phyloP scores from a whole-genome alignment of 2,797 vertebrate genomes.

The Graptemys geographica region DNA sequence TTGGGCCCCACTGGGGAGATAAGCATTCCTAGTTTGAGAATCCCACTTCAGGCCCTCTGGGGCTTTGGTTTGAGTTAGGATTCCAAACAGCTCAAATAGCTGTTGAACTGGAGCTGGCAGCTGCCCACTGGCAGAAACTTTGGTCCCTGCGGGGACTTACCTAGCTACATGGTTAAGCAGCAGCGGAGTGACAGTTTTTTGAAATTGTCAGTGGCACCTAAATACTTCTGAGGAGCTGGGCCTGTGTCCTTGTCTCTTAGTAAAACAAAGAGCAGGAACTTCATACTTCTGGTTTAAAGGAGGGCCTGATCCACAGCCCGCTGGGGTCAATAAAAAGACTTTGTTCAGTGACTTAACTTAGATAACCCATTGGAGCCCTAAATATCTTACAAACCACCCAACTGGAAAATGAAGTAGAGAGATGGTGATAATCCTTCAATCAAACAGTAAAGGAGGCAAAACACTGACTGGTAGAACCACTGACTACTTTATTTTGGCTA shows the following conservation, averaged over 20 bases:
- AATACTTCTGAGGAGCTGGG: background rate
- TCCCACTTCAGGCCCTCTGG: background rate
- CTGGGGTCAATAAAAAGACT: background rate
- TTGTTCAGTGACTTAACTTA: background rate
- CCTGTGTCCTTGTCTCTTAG: background rate
- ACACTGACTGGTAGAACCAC: background rate
- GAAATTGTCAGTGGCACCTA: background rate
- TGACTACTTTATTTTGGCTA: background rate
- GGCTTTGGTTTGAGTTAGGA: background rate
- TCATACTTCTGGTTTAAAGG: background rate
- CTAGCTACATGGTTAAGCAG: background rate
- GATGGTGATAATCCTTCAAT: accelerated
- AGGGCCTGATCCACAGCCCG: background rate
- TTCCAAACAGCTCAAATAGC: background rate
- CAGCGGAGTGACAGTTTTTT: background rate
- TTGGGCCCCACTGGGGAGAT: background rate
- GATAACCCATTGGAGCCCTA: background rate
- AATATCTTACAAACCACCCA: accelerated
- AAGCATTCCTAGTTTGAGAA: background rate
- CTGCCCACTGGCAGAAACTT: too few relatives aligned
- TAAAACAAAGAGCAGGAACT: background rate
- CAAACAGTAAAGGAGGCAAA: background rate
- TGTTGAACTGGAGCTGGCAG: background rate
- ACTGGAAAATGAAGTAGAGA: background rate
- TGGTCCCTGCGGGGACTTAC: background rate